phyloP scores from a whole-genome alignment of 2,888 invertebrate species.

The Polylopha cassiicola region DNA sequence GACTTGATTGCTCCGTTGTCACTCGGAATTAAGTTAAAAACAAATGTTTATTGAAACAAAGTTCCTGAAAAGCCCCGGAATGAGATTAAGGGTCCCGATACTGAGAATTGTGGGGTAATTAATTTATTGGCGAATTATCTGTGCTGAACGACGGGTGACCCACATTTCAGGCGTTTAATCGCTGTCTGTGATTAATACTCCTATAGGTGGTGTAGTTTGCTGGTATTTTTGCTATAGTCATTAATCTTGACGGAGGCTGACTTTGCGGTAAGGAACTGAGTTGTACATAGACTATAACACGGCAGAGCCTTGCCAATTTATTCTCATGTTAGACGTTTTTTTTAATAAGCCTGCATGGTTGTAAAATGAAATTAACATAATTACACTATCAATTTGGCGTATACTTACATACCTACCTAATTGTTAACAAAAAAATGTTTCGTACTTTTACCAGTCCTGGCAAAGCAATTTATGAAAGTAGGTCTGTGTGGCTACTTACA shows the following conservation, averaged over 20 bases:
- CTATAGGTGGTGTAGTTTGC: neutral
- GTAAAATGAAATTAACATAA: too few relatives aligned
- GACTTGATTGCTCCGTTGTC: slow-evolving; percentile 9
- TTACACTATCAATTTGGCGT: too few relatives aligned
- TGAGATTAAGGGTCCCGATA: slow-evolving; percentile 7
- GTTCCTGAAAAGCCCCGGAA: slow-evolving; percentile 8
- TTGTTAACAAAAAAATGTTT: too few relatives aligned
- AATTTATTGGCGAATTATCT: slow-evolving; percentile 9
- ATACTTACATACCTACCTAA: too few relatives aligned
- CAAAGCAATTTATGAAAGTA: too few relatives aligned
- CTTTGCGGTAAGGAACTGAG: too few relatives aligned
- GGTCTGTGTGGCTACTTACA: too few relatives aligned
- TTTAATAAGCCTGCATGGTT: too few relatives aligned
- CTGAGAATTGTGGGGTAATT: slow-evolving; percentile 7
- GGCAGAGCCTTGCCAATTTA: too few relatives aligned
- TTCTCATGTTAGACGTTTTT: too few relatives aligned
- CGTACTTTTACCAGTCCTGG: too few relatives aligned
- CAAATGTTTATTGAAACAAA: slow-evolving; percentile 14
- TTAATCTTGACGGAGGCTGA: slow-evolving; percentile 5
- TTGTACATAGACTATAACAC: too few relatives aligned
- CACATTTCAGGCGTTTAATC: slow-evolving; percentile 14
- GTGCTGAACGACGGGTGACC: neutral
- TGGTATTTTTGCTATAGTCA: slow-evolving; percentile 8
- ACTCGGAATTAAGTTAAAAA: slow-evolving; percentile 9
- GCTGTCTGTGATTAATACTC: slow-evolving; percentile 6